A percentile compares a stretch with the other conserved stretches of the same genome.
These are phyloP conservation scores for Champsocephalus gunnari DNA, from an alignment of 2,797 vertebrate genomes.

Conservation along the genomic window DNA sequence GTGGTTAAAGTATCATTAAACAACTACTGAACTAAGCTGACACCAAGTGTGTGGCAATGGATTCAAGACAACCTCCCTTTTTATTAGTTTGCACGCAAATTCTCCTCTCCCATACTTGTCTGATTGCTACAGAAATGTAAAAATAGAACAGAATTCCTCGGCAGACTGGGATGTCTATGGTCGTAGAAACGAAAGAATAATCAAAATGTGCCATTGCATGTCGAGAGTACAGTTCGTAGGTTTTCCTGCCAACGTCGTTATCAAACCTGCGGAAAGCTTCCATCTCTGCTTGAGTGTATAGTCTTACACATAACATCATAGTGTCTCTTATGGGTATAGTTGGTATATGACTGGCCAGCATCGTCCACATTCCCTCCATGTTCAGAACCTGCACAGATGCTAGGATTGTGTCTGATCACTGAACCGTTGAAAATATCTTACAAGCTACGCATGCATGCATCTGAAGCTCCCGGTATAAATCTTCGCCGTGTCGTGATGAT, in stretches of 20 bases:
- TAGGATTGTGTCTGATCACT: not conserved
- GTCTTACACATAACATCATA: conserved; percentile 4
- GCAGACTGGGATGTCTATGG: not conserved
- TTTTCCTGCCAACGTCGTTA: not conserved
- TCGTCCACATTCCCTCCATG: not conserved
- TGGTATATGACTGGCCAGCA: not conserved
- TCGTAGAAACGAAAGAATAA: not conserved
- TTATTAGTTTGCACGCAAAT: no score
- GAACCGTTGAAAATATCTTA: not conserved
- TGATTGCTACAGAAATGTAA: no score
- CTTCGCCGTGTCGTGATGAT: not conserved
- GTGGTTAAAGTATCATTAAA: no score
- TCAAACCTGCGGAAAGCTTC: not conserved
- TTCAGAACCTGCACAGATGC: not conserved
- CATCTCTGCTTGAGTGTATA: conserved; percentile 2
- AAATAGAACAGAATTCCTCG: no score
- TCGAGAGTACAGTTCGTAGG: not conserved
- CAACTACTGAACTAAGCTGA: no score
- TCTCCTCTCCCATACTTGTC: no score
- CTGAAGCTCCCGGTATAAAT: not conserved
- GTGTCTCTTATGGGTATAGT: not conserved
- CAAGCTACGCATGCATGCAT: not conserved
- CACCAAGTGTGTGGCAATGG: no score
- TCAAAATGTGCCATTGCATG: not conserved
- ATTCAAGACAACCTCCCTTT: no score